Evolutionary conservation across 2,888 invertebrate species (phyloP).

Genomic region (Lithophane leautieri): DNA sequence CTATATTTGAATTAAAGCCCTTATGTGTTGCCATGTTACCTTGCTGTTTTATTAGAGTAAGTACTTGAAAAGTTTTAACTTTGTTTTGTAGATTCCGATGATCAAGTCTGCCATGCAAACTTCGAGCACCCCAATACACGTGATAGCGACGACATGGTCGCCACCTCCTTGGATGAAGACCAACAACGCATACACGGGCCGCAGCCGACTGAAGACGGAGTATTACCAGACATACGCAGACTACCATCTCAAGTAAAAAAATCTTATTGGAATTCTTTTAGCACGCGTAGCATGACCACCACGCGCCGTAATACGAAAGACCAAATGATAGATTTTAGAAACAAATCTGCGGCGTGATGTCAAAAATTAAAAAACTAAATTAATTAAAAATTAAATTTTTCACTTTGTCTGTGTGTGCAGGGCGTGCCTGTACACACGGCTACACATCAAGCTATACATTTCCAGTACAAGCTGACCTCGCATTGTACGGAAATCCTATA

Average conservation of each 20-base stretch:
- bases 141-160: conserved; percentile 91
- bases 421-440: too few relatives aligned
- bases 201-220: conserved; percentile 82
- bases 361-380: neutral
- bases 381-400: too few relatives aligned
- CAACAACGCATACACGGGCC: conserved; percentile 86
- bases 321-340: neutral
- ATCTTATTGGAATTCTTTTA: neutral
- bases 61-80: neutral
- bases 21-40: too few relatives aligned
- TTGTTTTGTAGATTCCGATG: conserved; percentile 83
- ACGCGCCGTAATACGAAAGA: neutral
- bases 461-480: too few relatives aligned
- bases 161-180: conserved; percentile 93
- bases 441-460: too few relatives aligned
- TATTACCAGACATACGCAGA: conserved; percentile 95
- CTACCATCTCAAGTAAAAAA: conserved; percentile 92
- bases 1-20: too few relatives aligned
- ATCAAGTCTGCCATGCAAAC: conserved; percentile 80
- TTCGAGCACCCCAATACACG: conserved; percentile 76
- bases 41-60: too few relatives aligned
- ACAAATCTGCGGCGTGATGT: neutral
- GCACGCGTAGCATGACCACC: neutral
- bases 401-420: neutral
- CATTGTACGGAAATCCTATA: too few relatives aligned